Conservation (phyloP, 2,113 vertebrate species). For the Microtus montanus region DNA sequence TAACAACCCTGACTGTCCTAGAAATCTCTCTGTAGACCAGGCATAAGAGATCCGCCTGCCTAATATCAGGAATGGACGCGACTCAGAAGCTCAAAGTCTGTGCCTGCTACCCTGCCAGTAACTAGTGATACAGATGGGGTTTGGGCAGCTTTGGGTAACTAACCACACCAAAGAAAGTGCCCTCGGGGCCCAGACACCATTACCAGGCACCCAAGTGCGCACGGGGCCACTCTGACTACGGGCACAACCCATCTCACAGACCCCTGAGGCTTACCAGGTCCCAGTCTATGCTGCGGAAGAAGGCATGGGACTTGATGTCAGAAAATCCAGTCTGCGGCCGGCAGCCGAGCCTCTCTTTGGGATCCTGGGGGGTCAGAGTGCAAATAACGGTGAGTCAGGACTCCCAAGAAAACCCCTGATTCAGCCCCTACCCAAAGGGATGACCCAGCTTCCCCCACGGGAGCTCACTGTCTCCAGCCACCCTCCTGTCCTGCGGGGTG, state of each 20-base stretch:
- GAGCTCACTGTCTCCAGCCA: no score
- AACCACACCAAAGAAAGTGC: not conserved
- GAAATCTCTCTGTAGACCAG: not conserved
- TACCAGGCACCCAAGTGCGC: not conserved
- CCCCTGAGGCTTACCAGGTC: slow-evolving; percentile 91
- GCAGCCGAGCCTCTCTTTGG: slow-evolving; percentile 98
- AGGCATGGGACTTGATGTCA: slow-evolving; percentile 98
- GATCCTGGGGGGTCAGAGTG: slow-evolving; percentile 88
- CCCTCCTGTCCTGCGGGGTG: not conserved
- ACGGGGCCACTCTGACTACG: not conserved
- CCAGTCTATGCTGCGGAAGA: slow-evolving; percentile 99
- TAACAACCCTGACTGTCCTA: not conserved
- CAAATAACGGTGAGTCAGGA: not conserved
- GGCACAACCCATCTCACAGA: not conserved
- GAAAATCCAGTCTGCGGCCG: slow-evolving; percentile 96
- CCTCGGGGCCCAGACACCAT: not conserved
- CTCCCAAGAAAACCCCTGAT: rapidly evolving
- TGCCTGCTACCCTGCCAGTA: not conserved
- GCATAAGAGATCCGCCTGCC: not conserved
- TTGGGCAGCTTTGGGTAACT: not conserved
- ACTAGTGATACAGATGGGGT: not conserved
- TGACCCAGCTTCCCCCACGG: no score
- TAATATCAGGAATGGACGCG: rapidly evolving
- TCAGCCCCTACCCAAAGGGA: rapidly evolving
- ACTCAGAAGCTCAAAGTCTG: not conserved